Base-by-base conservation (phyloP, 2,888 invertebrate genomes). In the Campopleginae sp. region DNA sequence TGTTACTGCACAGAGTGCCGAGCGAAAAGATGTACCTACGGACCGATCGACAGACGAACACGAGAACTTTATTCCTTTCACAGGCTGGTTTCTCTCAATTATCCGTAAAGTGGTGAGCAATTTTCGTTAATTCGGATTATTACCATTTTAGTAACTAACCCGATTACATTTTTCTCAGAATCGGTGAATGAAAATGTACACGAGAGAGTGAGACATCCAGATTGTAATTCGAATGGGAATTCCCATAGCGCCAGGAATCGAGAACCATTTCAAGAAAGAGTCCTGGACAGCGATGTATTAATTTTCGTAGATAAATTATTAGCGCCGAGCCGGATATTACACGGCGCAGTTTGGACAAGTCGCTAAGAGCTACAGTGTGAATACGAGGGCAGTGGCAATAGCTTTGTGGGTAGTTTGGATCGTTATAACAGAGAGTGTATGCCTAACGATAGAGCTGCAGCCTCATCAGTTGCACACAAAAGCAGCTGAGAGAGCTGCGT, bases 21-120 rank as follows among this genome's bases (percentile, higher is more conserved):
- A 48, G 42, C 38, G 19, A 33, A 42, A 80, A 80, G 82, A n/a
- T n/a, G 83, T 80, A 61, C 71, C 46, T 81, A 66, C 61, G 72
- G 82, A 80, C 76, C 86, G 72, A 84, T 78, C 87, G 86, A 87
- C 87, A 86, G 87, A 48, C 74, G 72, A 77, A 38, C 70, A n/a
- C 66, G 82, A 86, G 58, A 87, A 87, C 85, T 86, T 88, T 74
- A 75, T 17, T 74, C 75, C 70, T 71, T 77, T n/a, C 58, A n/a
- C n/a, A 38, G 42, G 80, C 71, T 72, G 63, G n/a, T 58, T n/a
- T 51, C 19, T 71, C 44, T 23, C 19, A 38, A 33, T 38, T 27
- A 70, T 65, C 54, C 48, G 27, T 58, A 72, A 31, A 17, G 31
- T 14, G 19, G 27, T 65, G 78, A 19, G 71, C 78, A 72, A 79